Percentiles rank a stretch among this genome's conserved stretches.
phyloP scores from a whole-genome alignment of 1,140 invertebrate species.

The Zaprionus camerounensis region DNA sequence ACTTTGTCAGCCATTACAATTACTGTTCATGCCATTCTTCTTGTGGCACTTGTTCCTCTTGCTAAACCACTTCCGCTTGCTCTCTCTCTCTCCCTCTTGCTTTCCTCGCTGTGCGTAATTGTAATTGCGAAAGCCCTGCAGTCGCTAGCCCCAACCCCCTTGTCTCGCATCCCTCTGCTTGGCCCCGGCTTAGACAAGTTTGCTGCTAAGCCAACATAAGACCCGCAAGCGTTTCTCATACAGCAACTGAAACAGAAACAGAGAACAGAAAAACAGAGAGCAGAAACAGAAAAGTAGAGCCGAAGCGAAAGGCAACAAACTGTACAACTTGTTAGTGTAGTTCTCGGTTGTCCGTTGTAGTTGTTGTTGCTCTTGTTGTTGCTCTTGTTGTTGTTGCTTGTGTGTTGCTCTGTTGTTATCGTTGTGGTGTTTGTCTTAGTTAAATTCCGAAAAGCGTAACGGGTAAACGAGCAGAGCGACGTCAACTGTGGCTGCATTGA shows the following conservation, averaged over 20 bases:
- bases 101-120: constrained; percentile 61
- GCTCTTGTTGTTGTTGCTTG: constrained; percentile 52
- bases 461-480: constrained; percentile 66
- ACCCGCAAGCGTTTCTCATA: constrained; percentile 78
- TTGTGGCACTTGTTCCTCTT: constrained; percentile 28
- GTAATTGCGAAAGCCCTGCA: constrained; percentile 67
- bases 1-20: constrained; percentile 72
- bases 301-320: constrained; percentile 69
- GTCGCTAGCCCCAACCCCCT: not conserved
- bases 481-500: constrained; percentile 68
- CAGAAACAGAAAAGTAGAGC: constrained; percentile 46
- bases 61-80: constrained; percentile 35
- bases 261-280: not conserved
- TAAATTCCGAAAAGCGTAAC: constrained; percentile 80
- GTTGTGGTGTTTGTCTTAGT: constrained; percentile 80
- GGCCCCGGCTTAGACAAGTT: constrained; percentile 72
- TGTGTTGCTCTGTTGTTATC: constrained; percentile 72
- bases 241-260: constrained; percentile 51
- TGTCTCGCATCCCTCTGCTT: constrained; percentile 5
- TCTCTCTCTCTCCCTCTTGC: not conserved
- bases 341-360: constrained; percentile 44
- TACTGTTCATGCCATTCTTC: constrained; percentile 42
- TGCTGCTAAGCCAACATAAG: constrained; percentile 81
- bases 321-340: constrained; percentile 60
- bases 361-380: constrained; percentile 43